Evolutionary conservation across 2,888 invertebrate genomes (phyloP).

Genomic region (Balanococcus diminutus): DNA sequence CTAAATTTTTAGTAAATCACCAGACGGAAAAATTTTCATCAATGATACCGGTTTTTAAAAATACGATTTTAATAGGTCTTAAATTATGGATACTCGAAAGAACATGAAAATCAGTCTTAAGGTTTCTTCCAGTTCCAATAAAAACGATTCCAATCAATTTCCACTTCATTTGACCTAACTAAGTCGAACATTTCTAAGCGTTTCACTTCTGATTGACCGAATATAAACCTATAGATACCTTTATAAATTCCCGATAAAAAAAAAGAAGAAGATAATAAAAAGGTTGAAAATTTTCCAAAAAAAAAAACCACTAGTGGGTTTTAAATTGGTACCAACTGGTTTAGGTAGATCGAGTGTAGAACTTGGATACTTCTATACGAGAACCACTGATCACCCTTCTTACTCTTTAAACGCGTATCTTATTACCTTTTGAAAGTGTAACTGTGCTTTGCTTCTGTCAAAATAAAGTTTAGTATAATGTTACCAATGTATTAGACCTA

Average conservation of each 20-base stretch:
- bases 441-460: slow-evolving; percentile 39
- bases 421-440: slow-evolving; percentile 28
- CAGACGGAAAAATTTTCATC: slow-evolving; percentile 11
- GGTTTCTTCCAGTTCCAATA: slow-evolving; percentile 5
- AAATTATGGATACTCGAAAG: slow-evolving; percentile 46
- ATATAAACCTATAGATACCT: slow-evolving; percentile 12
- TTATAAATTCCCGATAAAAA: slow-evolving; percentile 14
- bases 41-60: slow-evolving; percentile 16
- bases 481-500: slow-evolving; percentile 38
- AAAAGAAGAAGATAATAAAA: not conserved
- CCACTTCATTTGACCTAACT: slow-evolving; percentile 43
- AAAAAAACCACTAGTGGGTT: not conserved
- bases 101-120: slow-evolving; percentile 20
- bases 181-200: slow-evolving; percentile 33
- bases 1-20: slow-evolving; percentile 10
- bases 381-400: slow-evolving; percentile 4
- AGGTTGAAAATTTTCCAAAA: slow-evolving; percentile 19
- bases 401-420: slow-evolving; percentile 4
- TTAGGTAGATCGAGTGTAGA: not conserved
- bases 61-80: slow-evolving; percentile 25
- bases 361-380: not conserved
- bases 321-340: not conserved
- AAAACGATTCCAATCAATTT: slow-evolving; percentile 48
- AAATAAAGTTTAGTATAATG: slow-evolving; percentile 51
- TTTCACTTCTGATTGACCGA: slow-evolving; percentile 5